These are phyloP conservation scores for Dryocosmus kuriphilus DNA, from an alignment of 2,888 invertebrate species.

Conservation along the genomic window DNA sequence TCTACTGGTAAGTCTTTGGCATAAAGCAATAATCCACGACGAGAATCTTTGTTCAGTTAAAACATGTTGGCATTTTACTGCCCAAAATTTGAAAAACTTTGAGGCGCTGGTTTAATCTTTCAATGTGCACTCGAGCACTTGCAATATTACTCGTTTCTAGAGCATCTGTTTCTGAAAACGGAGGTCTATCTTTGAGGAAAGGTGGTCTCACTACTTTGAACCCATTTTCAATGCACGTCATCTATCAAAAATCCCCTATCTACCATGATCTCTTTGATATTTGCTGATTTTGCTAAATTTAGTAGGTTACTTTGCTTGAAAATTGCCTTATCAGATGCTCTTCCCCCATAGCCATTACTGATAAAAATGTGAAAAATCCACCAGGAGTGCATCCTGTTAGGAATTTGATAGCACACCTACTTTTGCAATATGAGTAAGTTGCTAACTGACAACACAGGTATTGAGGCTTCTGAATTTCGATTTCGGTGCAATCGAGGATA, in stretches of 20 bases:
- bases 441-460: too few species aligned
- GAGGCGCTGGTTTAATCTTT: slow-evolving; percentile 48
- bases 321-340: too few species aligned
- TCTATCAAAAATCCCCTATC: background rate
- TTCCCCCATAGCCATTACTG: slow-evolving; percentile 57
- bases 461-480: too few species aligned
- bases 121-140: too few species aligned
- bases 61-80: background rate
- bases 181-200: slow-evolving; percentile 54
- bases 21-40: background rate
- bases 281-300: too few species aligned
- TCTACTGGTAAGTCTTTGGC: too few species aligned
- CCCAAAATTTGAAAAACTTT: too few species aligned
- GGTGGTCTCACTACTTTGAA: background rate
- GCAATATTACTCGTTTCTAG: slow-evolving; percentile 8
- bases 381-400: slow-evolving; percentile 58
- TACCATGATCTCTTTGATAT: too few species aligned
- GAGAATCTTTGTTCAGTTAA: background rate
- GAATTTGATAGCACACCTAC: slow-evolving; percentile 49
- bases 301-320: too few species aligned
- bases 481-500: too few species aligned
- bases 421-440: too few species aligned
- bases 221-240: background rate
- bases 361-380: slow-evolving; percentile 57
- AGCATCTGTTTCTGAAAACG: slow-evolving; percentile 48